Base-by-base conservation (phyloP, 2,113 vertebrate genomes). In the Dasypus novemcinctus region DNA sequence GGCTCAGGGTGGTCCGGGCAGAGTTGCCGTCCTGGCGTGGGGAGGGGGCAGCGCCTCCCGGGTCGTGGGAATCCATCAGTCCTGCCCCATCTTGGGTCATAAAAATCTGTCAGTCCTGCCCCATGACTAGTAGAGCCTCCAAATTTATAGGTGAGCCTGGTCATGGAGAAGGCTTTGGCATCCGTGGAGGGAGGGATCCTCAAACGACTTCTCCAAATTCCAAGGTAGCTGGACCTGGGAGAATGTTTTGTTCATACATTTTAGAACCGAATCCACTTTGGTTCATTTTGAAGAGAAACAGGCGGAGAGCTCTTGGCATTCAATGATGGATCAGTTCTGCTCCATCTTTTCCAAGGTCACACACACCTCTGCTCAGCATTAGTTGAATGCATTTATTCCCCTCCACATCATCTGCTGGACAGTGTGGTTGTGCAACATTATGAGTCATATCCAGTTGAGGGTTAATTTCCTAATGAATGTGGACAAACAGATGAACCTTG, bases 391-490 rank as follows among this genome's bases (percentile, higher is more conserved):
- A 12, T 88, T 93, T 64, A 11, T 86, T 38, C 71, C 31, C 64
- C 2, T 7, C 36, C 54, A 59, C 63, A 2, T n/a, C 0, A 1
- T 18, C 80, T 0, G 0, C 11, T 61, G 8, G 15, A 52, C 78
- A 33, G 93, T 63, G 5, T 17, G 38, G 68, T 66, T 36, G 27
- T 23, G 29, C 69, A 69, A 15, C 7, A 8, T 52, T 31, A 33
- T 87, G 85, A 95, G 90, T 95, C 96, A 72, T 12, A 29, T 68
- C 66, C 68, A 31, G 64, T 52, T 74, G 76, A 68, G 74, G 95
- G 94, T 95, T 94, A 94, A 94, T 96, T 94, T 97, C 68, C 29
- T 96, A 94, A 89, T 93, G 82, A 97, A 71, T 78, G 49, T 91
- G 88, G 89, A 63, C 94, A 93, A 84, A 85, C 0, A 4, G 36